These are phyloP conservation scores for Entomobrya multifasciata DNA, from an alignment of 2,888 invertebrate genomes.

Conservation along the genomic window DNA sequence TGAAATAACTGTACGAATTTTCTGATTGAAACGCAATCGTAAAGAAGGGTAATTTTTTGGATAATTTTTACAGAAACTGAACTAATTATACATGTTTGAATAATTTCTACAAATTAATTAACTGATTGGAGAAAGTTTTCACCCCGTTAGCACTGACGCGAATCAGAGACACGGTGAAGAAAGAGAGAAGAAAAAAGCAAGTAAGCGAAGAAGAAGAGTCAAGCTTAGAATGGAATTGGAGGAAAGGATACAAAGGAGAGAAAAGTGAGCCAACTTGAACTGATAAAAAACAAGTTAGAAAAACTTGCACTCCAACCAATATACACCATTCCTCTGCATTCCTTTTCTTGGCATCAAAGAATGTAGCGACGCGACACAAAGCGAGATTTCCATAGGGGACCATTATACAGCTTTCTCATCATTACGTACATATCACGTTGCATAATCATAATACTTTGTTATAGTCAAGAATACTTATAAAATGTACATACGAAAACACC, in stretches of 20 bases:
- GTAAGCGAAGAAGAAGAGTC: constrained; percentile 69
- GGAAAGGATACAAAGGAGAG: constrained; percentile 49
- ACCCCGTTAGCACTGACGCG: constrained; percentile 31
- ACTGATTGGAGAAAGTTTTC: constrained; percentile 37
- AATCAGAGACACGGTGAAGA: constrained; percentile 41
- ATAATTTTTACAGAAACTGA: too few species aligned
- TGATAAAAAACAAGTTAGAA: not conserved
- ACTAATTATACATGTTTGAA: not conserved
- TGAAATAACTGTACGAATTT: too few species aligned
- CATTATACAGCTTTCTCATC: constrained; percentile 54
- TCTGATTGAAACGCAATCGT: too few species aligned
- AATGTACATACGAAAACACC: constrained; percentile 6
- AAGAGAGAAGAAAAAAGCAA: constrained; percentile 61
- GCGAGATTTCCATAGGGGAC: constrained; percentile 53
- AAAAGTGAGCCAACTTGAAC: constrained; percentile 55
- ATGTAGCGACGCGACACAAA: constrained; percentile 6
- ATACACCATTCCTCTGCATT: not conserved
- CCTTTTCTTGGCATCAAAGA: too few species aligned
- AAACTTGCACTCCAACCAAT: too few species aligned
- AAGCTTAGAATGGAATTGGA: constrained; percentile 62
- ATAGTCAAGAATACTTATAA: too few species aligned
- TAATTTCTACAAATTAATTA: constrained; percentile 26
- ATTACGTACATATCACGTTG: constrained; percentile 65
- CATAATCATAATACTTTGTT: constrained; percentile 51
- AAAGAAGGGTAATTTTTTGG: too few species aligned